Conservation (phyloP, 2,797 vertebrate genomes). For the Rhinatrema bivittatum region DNA sequence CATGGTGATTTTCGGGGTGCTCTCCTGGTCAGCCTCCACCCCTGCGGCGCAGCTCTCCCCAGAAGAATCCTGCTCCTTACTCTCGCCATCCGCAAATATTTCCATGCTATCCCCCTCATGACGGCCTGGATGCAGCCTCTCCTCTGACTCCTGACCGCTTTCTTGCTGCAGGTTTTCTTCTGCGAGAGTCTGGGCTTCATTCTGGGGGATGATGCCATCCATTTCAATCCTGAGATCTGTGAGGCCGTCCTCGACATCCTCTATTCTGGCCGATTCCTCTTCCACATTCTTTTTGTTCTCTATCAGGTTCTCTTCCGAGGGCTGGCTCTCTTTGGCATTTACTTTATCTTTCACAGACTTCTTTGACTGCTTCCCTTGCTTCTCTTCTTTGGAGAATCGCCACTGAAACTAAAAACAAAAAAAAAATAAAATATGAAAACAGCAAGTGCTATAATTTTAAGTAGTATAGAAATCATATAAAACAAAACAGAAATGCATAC, state of each 20-base stretch:
- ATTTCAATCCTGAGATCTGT: constrained; percentile 14
- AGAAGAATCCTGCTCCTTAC: not conserved
- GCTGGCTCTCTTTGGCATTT: constrained; percentile 28
- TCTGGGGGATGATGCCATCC: constrained; percentile 22
- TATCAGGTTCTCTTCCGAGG: constrained; percentile 32
- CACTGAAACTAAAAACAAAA: constrained; percentile 55
- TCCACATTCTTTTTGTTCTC: constrained; percentile 46
- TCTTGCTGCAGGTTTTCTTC: not conserved
- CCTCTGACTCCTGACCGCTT: not conserved
- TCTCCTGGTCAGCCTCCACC: not conserved
- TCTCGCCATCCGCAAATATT: constrained; percentile 7
- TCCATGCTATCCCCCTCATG: fast-evolving
- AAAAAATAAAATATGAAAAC: too few species aligned
- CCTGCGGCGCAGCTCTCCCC: fast-evolving
- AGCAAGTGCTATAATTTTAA: too few species aligned
- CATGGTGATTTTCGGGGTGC: fast-evolving
- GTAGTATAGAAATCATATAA: too few species aligned
- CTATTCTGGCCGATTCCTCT: constrained; percentile 27
- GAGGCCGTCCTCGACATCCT: constrained; percentile 17
- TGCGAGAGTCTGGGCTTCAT: not conserved
- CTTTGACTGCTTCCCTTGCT: constrained; percentile 41
- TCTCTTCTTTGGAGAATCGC: constrained; percentile 59
- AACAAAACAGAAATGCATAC: too few species aligned
- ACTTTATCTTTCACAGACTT: constrained; percentile 50
- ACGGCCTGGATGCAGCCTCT: not conserved